A percentile compares a stretch with the other conserved stretches of the same genome.
phyloP scores from a whole-genome alignment of 2,113 vertebrate genomes.

The Tichodroma muraria region DNA sequence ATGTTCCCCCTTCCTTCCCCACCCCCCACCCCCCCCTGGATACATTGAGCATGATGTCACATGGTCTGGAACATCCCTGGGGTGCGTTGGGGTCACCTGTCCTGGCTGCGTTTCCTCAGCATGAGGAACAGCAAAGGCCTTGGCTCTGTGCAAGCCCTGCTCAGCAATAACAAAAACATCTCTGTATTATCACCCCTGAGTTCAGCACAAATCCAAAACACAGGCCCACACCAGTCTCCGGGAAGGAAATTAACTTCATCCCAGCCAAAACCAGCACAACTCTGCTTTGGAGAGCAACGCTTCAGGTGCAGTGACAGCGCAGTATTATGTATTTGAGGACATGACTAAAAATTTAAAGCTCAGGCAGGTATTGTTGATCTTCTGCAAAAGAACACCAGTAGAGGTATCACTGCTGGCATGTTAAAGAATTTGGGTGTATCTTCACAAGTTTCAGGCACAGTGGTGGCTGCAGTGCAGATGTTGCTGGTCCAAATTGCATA shows the following conservation, averaged over 20 bases:
- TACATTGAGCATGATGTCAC: background rate
- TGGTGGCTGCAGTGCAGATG: background rate
- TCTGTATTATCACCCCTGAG: background rate
- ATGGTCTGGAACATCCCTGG: background rate
- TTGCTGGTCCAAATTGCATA: background rate
- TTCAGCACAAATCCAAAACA: background rate
- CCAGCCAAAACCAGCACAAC: background rate
- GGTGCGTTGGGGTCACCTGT: background rate
- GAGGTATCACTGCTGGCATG: background rate
- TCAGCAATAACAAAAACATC: background rate
- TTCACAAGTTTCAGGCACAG: background rate
- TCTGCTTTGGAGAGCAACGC: background rate
- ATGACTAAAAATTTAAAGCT: background rate
- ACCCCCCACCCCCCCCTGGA: accelerated
- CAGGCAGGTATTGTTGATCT: background rate
- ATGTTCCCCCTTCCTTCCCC: background rate
- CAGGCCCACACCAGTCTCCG: background rate
- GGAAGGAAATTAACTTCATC: background rate
- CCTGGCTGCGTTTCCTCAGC: background rate
- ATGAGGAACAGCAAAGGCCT: background rate
- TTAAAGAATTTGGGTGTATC: background rate
- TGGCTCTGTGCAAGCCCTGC: background rate
- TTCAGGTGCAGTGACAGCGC: background rate
- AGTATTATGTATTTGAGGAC: background rate
- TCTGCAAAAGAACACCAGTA: background rate